These are phyloP conservation scores for Stictonetta naevosa DNA, from an alignment of 2,113 vertebrate genomes.

Conservation along the genomic window DNA sequence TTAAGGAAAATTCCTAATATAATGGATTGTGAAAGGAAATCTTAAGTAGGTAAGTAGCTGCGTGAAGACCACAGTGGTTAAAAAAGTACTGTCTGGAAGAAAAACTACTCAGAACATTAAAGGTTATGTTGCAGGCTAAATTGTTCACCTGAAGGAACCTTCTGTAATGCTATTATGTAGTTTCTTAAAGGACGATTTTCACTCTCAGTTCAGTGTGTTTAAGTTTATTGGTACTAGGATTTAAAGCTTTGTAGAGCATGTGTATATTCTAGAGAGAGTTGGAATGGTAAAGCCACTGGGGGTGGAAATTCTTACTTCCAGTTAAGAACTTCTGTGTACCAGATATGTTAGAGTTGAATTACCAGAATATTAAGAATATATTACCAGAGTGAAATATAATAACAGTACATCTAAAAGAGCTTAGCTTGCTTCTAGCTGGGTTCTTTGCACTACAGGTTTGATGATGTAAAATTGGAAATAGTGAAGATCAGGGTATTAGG, in stretches of 20 bases:
- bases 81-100: not conserved
- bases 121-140: not conserved
- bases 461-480: not conserved
- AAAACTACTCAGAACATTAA: not conserved
- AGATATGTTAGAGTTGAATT: not conserved
- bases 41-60: not conserved
- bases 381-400: not conserved
- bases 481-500: accelerated
- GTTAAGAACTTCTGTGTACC: not conserved
- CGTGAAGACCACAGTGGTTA: not conserved
- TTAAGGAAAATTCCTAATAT: not conserved
- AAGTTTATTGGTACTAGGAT: not conserved
- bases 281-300: not conserved
- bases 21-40: not conserved
- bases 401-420: not conserved
- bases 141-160: not conserved
- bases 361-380: not conserved
- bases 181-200: not conserved
- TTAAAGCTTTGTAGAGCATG: not conserved
- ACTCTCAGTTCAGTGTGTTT: not conserved
- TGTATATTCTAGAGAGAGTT: not conserved
- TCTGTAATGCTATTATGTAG: not conserved
- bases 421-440: not conserved
- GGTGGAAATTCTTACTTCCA: not conserved
- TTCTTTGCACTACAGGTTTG: not conserved